These are phyloP conservation scores for Lasioglossum lativentre DNA, from an alignment of 2,888 invertebrate genomes.

Conservation along the genomic window DNA sequence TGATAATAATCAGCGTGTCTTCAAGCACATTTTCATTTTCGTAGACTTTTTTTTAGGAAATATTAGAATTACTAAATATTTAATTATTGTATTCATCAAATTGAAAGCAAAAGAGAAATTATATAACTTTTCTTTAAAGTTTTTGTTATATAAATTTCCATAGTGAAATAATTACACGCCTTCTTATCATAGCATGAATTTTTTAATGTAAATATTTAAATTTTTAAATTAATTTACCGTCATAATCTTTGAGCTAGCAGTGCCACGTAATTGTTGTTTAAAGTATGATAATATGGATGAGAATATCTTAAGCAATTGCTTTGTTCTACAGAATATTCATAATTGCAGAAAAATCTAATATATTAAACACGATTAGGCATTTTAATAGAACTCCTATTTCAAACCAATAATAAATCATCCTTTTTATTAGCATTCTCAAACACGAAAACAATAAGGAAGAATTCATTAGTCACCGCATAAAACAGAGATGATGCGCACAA, in stretches of 20 bases:
- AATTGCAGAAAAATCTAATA: neutral
- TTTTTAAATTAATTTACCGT: neutral
- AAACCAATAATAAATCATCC: neutral
- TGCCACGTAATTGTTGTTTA: neutral
- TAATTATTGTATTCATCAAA: neutral
- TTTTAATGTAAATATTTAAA: neutral
- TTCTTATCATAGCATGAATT: neutral
- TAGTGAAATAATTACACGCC: neutral
- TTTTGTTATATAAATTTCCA: neutral
- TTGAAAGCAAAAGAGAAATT: neutral
- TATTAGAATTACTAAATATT: neutral
- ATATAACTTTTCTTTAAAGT: neutral
- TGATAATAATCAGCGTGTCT: neutral
- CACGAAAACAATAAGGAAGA: neutral
- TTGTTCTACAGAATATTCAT: neutral
- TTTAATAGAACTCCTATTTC: neutral
- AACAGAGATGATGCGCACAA: conserved; percentile 2
- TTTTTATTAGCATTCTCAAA: neutral
- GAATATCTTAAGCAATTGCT: neutral
- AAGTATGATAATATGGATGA: neutral
- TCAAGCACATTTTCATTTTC: neutral
- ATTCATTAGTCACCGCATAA: neutral
- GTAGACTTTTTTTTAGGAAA: neutral
- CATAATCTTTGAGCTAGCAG: neutral
- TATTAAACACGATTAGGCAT: neutral